Conservation (phyloP, 1,140 invertebrate genomes). For the Hypsibius dujardini region DNA sequence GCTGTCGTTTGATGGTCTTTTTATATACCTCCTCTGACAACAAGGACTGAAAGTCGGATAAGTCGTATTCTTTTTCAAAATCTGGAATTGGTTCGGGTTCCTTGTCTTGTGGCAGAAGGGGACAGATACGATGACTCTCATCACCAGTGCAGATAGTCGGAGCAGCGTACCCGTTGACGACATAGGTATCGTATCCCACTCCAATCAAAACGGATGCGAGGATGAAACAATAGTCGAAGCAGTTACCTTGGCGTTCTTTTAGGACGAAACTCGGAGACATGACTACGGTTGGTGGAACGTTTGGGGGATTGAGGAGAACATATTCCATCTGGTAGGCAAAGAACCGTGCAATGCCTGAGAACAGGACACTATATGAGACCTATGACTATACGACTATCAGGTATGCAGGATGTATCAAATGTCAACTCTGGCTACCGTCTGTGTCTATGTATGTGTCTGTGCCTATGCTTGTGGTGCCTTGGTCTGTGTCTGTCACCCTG, state of each 20-base stretch:
- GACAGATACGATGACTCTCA: constrained; percentile 1
- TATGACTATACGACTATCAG: too few species aligned
- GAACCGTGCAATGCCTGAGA: constrained; percentile 21
- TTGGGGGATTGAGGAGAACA: constrained; percentile 22
- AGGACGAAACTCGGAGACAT: constrained; percentile 54
- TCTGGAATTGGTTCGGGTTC: background rate
- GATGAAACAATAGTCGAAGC: constrained; percentile 59
- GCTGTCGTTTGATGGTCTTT: constrained; percentile 5
- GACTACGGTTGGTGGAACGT: constrained; percentile 14
- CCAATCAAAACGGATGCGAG: constrained; percentile 59
- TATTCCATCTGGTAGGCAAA: constrained; percentile 49
- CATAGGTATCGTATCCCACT: constrained; percentile 62
- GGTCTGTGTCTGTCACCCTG: too few species aligned
- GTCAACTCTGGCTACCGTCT: too few species aligned
- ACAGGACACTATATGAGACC: too few species aligned
- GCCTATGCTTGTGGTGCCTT: too few species aligned
- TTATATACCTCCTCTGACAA: background rate
- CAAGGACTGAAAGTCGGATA: background rate
- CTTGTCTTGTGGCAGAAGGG: background rate
- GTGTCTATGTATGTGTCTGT: too few species aligned
- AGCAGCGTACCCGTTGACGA: constrained; percentile 64
- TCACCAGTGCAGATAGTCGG: constrained; percentile 11
- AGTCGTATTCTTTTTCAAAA: background rate
- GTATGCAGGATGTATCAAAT: too few species aligned
- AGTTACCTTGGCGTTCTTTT: constrained; percentile 50